These are phyloP conservation scores for Lasioglossum calceatum DNA, from an alignment of 2,888 invertebrate species.

Conservation along the genomic window DNA sequence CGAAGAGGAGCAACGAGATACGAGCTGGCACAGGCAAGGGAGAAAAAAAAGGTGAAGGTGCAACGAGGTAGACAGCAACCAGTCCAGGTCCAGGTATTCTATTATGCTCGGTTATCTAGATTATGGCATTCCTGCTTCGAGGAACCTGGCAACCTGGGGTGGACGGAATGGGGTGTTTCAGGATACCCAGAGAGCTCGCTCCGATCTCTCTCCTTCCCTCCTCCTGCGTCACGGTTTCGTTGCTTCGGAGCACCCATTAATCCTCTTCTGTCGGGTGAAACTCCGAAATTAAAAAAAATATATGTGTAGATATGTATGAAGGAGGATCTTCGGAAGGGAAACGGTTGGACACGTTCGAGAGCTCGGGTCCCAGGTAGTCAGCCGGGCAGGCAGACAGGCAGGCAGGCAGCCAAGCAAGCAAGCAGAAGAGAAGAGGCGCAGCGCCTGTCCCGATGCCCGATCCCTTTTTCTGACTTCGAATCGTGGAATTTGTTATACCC, in stretches of 20 bases:
- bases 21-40: conserved; percentile 52
- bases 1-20: conserved; percentile 56
- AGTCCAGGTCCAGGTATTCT: conserved; percentile 80
- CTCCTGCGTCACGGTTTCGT: conserved; percentile 62
- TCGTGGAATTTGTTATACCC: conserved; percentile 63
- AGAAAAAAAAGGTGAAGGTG: conserved; percentile 79
- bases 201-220: conserved; percentile 49
- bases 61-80: conserved; percentile 82
- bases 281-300: conserved; percentile 77
- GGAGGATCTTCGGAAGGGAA: conserved; percentile 37
- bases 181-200: conserved; percentile 51
- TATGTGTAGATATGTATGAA: conserved; percentile 62
- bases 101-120: conserved; percentile 83
- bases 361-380: conserved; percentile 56
- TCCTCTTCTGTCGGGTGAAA: conserved; percentile 73
- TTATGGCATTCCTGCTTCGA: conserved; percentile 83
- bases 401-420: neutral
- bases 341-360: conserved; percentile 48
- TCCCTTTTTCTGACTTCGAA: conserved; percentile 58
- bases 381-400: neutral
- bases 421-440: neutral
- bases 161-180: conserved; percentile 68
- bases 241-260: conserved; percentile 76
- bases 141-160: conserved; percentile 75
- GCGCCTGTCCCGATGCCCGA: conserved; percentile 38